Evolutionary conservation across 2,888 invertebrate genomes (phyloP), one percentile per base, ranked within the genome.

Genomic region (Exocentrus adspersus): DNA sequence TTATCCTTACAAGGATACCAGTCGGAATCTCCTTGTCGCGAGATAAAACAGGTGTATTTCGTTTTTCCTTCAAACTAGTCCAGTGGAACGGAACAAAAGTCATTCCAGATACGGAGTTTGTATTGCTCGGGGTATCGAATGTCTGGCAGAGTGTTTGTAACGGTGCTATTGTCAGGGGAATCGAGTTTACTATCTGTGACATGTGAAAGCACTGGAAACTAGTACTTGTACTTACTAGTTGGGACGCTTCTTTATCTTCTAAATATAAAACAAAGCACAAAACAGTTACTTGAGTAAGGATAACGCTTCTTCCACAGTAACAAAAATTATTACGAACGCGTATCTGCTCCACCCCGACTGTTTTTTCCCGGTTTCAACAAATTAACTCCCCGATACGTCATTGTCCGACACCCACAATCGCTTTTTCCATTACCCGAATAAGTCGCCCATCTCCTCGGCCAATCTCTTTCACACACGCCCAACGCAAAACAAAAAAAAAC

Each of bases 41-140:
- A 43, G 43, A 43, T 43, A 43, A 43, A 19, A 19, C 19, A 43
- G 17, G 43, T 43, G 43, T 17, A 43, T 43, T 10, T 43, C 10
- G 37, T 43, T 17, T 19, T 19, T 0, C 5, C 9, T 37, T 3
- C 20, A 16, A 43, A 43, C 43, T 43, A 17, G 43, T 20, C 20
- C n/a, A 43, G 43, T 43, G 43, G 43, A 43, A 43, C 17, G 20
- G 20, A 17, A 37, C 37, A 37, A 3, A 12, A 37, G 37, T 37
- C 3, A n/a, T n/a, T 30, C n/a, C 30, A n/a, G 37, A 37, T 37
- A 37, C 12, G 37, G 12, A 24, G 24, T 24, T 24, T n/a, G 5
- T 37, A 37, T 37, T 37, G 37, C 37, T n/a, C 14, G 12, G n/a
- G 14, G n/a, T 37, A 37, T 14, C 24, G 3, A 24, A 37, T 37